These are phyloP conservation scores for Platichthys flesus DNA, from an alignment of 2,113 vertebrate genomes.

Conservation along the genomic window DNA sequence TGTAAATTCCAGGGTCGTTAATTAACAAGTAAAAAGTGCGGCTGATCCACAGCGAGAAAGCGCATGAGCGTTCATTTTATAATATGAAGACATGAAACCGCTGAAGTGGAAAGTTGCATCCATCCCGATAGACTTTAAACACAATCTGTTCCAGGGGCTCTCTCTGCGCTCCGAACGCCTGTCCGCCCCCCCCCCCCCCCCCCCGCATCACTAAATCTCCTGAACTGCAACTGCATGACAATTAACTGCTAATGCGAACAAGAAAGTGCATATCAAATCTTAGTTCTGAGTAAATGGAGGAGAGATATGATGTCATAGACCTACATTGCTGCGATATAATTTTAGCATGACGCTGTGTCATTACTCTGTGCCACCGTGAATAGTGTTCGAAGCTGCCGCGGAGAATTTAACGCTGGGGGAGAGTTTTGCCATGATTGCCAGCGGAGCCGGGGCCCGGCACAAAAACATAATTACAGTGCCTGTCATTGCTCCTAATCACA, in stretches of 20 bases:
- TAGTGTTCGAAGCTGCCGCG: conserved; percentile 58
- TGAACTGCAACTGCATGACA: conserved; percentile 50
- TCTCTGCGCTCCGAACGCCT: conserved; percentile 34
- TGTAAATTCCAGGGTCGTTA: conserved; percentile 25
- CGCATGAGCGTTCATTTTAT: conserved; percentile 38
- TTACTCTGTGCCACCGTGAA: conserved; percentile 63
- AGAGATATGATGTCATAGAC: conserved; percentile 62
- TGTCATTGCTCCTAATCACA: conserved; percentile 77
- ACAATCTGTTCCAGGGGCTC: conserved; percentile 56
- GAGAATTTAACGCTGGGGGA: conserved; percentile 64
- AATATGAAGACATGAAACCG: conserved; percentile 38
- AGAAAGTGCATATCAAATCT: conserved; percentile 74
- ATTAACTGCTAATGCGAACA: conserved; percentile 54
- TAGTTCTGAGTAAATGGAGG: conserved; percentile 60
- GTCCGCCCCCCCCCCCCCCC: conserved; percentile 10
- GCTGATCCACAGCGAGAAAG: conserved; percentile 43
- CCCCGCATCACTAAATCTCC: conserved; percentile 53
- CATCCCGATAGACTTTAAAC: conserved; percentile 43
- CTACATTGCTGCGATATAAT: conserved; percentile 58
- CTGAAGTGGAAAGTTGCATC: conserved; percentile 56
- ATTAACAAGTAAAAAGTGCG: conserved; percentile 46
- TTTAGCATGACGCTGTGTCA: conserved; percentile 48
- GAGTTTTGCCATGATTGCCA: conserved; percentile 64
- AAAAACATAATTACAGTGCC: conserved; percentile 78
- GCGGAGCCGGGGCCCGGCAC: conserved; percentile 53